phyloP scores from a whole-genome alignment of 2,888 invertebrate genomes.

The Tigriopus californicus region DNA sequence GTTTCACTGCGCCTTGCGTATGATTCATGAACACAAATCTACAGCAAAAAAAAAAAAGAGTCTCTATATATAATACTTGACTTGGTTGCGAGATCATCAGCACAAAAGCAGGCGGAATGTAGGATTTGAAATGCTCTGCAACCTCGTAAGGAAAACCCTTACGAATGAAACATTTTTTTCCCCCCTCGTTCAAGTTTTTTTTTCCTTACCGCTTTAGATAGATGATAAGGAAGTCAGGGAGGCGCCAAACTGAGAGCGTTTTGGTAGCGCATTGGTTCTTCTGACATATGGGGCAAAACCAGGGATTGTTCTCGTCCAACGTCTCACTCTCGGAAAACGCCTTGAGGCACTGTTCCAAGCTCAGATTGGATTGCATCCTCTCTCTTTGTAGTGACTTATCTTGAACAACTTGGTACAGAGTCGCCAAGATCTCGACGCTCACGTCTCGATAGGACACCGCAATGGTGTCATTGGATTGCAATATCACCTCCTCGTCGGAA shows the following conservation, averaged over 20 bases:
- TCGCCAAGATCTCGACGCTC: constrained; percentile 20
- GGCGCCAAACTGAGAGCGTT: constrained; percentile 42
- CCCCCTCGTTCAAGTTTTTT: too few relatives aligned
- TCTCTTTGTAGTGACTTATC: constrained; percentile 33
- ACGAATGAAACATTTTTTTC: too few relatives aligned
- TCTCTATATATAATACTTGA: not conserved
- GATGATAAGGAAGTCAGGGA: constrained; percentile 42
- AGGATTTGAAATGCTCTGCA: too few relatives aligned
- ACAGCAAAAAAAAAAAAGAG: not conserved
- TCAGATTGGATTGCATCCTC: constrained; percentile 33
- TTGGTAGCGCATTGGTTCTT: constrained; percentile 42
- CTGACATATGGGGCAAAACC: constrained; percentile 42
- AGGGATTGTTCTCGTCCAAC: constrained; percentile 43
- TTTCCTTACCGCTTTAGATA: constrained; percentile 37
- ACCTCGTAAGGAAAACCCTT: too few relatives aligned
- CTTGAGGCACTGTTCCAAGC: constrained; percentile 40
- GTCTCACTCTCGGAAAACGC: constrained; percentile 43
- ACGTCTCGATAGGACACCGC: constrained; percentile 19
- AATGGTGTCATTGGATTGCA: constrained; percentile 34
- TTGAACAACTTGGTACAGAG: constrained; percentile 24
- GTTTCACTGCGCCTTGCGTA: constrained; percentile 6
- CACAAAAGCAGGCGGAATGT: too few relatives aligned
- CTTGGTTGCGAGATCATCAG: not conserved
- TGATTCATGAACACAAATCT: constrained; percentile 8
- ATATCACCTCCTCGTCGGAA: constrained; percentile 23